These are phyloP conservation scores for Chironex yamaguchii DNA, from an alignment of 30 jellyfish, hydroid and myxozoan genomes.

Conservation along the genomic window DNA sequence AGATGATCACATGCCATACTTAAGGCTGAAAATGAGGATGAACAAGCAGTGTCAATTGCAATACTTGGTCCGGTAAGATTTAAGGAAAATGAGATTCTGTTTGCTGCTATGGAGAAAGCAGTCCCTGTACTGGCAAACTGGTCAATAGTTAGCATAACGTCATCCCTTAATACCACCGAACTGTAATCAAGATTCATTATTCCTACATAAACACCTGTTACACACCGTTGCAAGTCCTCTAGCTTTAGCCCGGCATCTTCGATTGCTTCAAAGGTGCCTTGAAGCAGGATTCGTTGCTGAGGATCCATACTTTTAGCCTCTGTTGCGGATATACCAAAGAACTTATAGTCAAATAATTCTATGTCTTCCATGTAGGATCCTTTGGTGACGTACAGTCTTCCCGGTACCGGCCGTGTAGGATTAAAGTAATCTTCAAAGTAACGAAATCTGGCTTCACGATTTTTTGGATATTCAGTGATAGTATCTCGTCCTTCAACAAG, in stretches of 20 bases:
- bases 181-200: conserved; percentile 78
- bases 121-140: conserved; percentile 82
- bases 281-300: conserved; percentile 67
- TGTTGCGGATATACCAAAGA: conserved; percentile 71
- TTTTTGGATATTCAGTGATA: conserved; percentile 55
- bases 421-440: conserved; percentile 51
- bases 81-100: conserved; percentile 66
- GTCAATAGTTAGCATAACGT: conserved; percentile 45
- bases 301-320: conserved; percentile 83
- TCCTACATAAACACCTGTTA: conserved; percentile 74
- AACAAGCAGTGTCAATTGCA: conserved; percentile 78
- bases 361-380: conserved; percentile 72
- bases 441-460: conserved; percentile 47
- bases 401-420: conserved; percentile 70
- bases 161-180: conserved; percentile 69
- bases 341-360: conserved; percentile 56
- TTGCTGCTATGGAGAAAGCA: conserved; percentile 73
- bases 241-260: conserved; percentile 75
- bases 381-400: conserved; percentile 48
- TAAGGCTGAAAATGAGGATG: conserved; percentile 69
- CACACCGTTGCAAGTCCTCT: conserved; percentile 62
- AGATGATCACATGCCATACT: conserved; percentile 72
- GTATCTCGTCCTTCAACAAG: conserved; percentile 40
- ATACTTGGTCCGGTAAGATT: conserved; percentile 73
- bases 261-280: conserved; percentile 66